Conservation (phyloP, 37 sponge, comb jelly and placozoan genomes). For the Agelas oroides region DNA sequence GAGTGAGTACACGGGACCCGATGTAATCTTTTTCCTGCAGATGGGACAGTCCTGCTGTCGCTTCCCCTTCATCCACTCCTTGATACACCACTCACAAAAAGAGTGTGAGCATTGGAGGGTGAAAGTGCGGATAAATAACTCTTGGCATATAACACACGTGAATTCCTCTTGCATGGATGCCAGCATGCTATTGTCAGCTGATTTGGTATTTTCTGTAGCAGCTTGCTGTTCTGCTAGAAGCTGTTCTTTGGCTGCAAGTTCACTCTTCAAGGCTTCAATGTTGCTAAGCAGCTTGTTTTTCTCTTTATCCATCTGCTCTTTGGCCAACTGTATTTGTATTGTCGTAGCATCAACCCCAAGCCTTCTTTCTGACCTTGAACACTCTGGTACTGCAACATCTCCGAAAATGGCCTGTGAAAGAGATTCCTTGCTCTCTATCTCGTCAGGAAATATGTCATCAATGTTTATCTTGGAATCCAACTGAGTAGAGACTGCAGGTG, state of each 20-base stretch:
- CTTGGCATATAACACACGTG: conserved; percentile 68
- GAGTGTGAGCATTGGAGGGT: conserved; percentile 63
- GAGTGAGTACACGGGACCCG: conserved; percentile 46
- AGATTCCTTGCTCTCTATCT: conserved; percentile 9
- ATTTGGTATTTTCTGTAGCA: not conserved
- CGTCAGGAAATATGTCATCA: conserved; percentile 15
- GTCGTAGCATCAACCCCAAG: conserved; percentile 15
- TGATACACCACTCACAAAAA: conserved; percentile 67
- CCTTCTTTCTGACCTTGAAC: not conserved
- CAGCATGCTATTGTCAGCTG: not conserved
- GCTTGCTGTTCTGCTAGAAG: conserved; percentile 12
- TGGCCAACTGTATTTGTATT: conserved; percentile 3
- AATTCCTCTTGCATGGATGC: conserved; percentile 69
- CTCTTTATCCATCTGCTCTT: conserved; percentile 23
- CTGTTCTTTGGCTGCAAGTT: conserved; percentile 40
- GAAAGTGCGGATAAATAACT: conserved; percentile 53
- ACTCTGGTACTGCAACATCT: not conserved
- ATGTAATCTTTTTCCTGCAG: conserved; percentile 36
- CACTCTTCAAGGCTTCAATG: conserved; percentile 43
- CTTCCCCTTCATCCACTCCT: conserved; percentile 55
- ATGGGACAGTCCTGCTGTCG: conserved; percentile 47
- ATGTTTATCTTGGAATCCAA: not conserved
- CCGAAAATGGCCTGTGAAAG: not conserved
- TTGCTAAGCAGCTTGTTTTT: conserved; percentile 33
- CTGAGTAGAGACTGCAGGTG: no score